phyloP scores from a whole-genome alignment of 2,113 vertebrate species.

The Clarias batrachus region DNA sequence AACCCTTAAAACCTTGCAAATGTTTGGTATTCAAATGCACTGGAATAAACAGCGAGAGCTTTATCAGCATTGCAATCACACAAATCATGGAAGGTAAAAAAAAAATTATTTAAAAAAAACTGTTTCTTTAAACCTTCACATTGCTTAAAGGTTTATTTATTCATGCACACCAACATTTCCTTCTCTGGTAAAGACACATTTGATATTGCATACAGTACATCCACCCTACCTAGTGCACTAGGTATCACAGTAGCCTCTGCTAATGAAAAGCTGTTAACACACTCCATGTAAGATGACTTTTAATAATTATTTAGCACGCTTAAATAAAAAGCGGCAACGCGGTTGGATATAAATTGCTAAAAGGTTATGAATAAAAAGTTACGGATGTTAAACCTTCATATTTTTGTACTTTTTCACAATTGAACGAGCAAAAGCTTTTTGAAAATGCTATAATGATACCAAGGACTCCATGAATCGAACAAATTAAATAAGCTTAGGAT shows the following conservation, averaged over 20 bases:
- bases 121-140: too few relatives aligned
- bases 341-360: not conserved
- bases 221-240: not conserved
- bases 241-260: not conserved
- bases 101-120: not conserved
- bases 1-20: not conserved
- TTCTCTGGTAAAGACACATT: not conserved
- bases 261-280: not conserved
- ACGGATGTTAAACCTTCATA: not conserved
- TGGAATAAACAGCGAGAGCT: not conserved
- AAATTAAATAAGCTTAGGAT: too few relatives aligned
- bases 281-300: not conserved
- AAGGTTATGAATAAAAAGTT: not conserved
- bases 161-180: not conserved
- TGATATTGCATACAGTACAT: too few relatives aligned
- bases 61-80: not conserved
- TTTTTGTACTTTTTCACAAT: not conserved
- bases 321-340: not conserved
- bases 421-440: not conserved
- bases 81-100: not conserved
- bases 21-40: not conserved
- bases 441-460: not conserved
- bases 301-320: not conserved
- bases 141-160: not conserved
- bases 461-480: not conserved